Percentiles rank a stretch among this genome's conserved stretches.
These are phyloP conservation scores for Drosophila carrolli DNA, from an alignment of 1,140 invertebrate species.

Conservation along the genomic window DNA sequence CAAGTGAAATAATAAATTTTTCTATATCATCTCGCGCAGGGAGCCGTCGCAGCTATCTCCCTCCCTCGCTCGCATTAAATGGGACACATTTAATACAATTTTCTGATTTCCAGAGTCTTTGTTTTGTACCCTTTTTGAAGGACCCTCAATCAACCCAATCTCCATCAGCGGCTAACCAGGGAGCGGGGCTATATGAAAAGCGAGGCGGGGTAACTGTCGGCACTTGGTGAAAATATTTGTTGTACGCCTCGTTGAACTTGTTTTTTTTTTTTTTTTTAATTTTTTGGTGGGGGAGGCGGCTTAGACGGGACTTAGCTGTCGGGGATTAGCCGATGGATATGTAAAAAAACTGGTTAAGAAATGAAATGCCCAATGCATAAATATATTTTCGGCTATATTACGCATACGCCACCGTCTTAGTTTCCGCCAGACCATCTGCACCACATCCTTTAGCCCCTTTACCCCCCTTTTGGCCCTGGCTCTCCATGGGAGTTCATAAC, in stretches of 20 bases:
- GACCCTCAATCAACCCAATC: constrained; percentile 76
- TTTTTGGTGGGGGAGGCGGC: constrained; percentile 4
- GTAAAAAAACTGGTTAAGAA: neutral
- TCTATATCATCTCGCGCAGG: constrained; percentile 51
- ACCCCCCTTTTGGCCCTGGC: neutral
- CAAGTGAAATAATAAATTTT: constrained; percentile 69
- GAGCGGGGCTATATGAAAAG: constrained; percentile 4
- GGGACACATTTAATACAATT: constrained; percentile 81
- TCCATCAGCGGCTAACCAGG: constrained; percentile 30
- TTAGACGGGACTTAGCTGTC: constrained; percentile 17
- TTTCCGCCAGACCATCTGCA: too few species aligned
- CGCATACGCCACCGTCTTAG: constrained; percentile 35
- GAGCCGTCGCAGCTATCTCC: neutral
- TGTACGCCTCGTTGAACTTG: constrained; percentile 72
- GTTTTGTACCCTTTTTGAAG: constrained; percentile 79
- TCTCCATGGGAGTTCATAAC: constrained; percentile 4
- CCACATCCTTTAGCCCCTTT: neutral
- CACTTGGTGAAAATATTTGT: constrained; percentile 68
- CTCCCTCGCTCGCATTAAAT: constrained; percentile 57
- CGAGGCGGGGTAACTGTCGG: constrained; percentile 38
- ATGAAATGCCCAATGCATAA: too few species aligned
- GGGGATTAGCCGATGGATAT: constrained; percentile 55
- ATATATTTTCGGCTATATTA: constrained; percentile 6
- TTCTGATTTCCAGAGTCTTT: constrained; percentile 51
- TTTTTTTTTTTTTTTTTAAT: neutral